A percentile compares a stretch with the other conserved stretches of the same genome.
Evolutionary conservation across 2,888 invertebrate species (phyloP).

Genomic region (Miltochrista miniata): DNA sequence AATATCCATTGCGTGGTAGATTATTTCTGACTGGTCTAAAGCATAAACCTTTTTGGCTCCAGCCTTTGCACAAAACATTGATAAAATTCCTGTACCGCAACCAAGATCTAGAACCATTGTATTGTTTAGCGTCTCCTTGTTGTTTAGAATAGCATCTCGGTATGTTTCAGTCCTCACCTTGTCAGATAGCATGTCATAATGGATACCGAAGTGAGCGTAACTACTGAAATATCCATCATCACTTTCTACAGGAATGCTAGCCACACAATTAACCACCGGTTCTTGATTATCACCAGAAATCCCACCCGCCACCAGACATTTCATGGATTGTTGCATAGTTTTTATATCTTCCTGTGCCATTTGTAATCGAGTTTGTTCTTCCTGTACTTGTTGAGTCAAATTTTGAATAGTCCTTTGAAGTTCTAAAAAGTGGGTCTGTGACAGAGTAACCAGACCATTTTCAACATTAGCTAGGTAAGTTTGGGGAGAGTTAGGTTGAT

Average conservation of each 20-base stretch:
- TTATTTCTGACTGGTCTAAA: slow-evolving; percentile 97
- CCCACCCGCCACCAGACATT: slow-evolving; percentile 77
- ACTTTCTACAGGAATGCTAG: slow-evolving; percentile 82
- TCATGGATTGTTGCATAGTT: slow-evolving; percentile 84
- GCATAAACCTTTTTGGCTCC: slow-evolving; percentile 96
- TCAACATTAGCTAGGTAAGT: slow-evolving; percentile 84
- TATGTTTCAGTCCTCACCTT: slow-evolving; percentile 94
- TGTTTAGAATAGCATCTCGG: slow-evolving; percentile 91
- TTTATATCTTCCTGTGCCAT: slow-evolving; percentile 85
- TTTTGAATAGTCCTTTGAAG: slow-evolving; percentile 84
- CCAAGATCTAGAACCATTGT: slow-evolving; percentile 97
- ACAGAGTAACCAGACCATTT: slow-evolving; percentile 84
- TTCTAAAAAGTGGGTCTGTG: slow-evolving; percentile 84
- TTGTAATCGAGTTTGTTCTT: slow-evolving; percentile 83
- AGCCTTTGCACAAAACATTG: slow-evolving; percentile 98
- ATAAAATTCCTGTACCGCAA: slow-evolving; percentile 98
- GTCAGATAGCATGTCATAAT: slow-evolving; percentile 97
- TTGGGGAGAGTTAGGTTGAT: slow-evolving; percentile 66
- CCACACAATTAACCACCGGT: slow-evolving; percentile 59
- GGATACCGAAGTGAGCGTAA: slow-evolving; percentile 96
- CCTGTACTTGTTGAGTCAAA: slow-evolving; percentile 82
- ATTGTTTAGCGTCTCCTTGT: slow-evolving; percentile 86
- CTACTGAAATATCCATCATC: slow-evolving; percentile 92
- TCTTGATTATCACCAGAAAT: slow-evolving; percentile 35
- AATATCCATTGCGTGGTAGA: slow-evolving; percentile 98